Base-by-base conservation (phyloP, 1,140 invertebrate species). In the Macrostomum lignano region DNA sequence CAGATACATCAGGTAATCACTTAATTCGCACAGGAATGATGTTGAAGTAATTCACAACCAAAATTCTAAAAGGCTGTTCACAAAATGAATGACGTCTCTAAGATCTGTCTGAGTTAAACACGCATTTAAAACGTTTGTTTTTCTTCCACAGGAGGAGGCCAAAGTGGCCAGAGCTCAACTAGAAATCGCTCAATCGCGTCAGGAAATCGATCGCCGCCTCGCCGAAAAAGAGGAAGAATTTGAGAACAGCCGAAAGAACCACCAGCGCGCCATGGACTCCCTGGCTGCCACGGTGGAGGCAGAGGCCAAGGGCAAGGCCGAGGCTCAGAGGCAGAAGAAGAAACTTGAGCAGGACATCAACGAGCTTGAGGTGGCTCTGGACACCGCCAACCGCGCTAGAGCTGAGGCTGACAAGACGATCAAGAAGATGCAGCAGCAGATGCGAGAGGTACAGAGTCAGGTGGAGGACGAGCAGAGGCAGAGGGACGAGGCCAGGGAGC, bases 201-300 rank as follows among this genome's bases (percentile, higher is more conserved):
- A 70, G 96, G 50, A 88, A 96, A 59, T 88, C 81, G 45, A 94
- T 96, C 77, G 86, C 43, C 82, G 19, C 21, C 29, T 40, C 15
- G 79, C 50, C 7, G 88, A 96, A 68, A 96, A 96, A 65, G 88
- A 98, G 58, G 88, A 98, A 48, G 88, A 98, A 65, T 98, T 98
- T 67, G 88, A 98, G 60, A 94, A 93, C 59, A 94, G 86, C 38
- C 58, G 65, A 59, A 94, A 94, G 69, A 94, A 94, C 61, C 86
- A 96, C 65, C 82, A 94, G 64, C 74, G 86, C 42, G 79, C 82
- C 37, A 70, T 98, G 49, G 88, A 98, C 60, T 88, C 82, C 45
- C 93, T 96, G 78, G 84, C 96, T 66, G 82, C 84, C 43, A 84
- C 76, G 48, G 70, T 96, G 42, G 88, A 96, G 67, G 79, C 84